These are phyloP conservation scores for Apocheima hispidaria DNA, from an alignment of 2,888 invertebrate species.

Conservation along the genomic window DNA sequence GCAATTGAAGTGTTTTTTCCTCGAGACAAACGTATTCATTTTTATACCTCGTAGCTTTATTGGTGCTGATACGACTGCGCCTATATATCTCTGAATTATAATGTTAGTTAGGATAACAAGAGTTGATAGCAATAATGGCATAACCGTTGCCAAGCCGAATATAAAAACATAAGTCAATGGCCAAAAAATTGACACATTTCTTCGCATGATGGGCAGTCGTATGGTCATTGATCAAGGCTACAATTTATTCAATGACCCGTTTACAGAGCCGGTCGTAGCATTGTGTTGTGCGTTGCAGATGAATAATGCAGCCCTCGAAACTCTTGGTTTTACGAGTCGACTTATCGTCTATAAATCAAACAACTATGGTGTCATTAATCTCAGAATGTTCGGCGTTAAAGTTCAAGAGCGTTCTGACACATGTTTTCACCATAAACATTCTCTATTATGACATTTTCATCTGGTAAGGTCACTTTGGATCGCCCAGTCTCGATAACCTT, in stretches of 20 bases:
- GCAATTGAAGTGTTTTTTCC: too few species aligned
- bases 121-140: slow-evolving; percentile 1
- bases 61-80: too few species aligned
- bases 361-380: slow-evolving; percentile 49
- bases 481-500: neutral
- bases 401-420: slow-evolving; percentile 48
- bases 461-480: neutral
- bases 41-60: too few species aligned
- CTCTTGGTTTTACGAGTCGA: slow-evolving; percentile 61
- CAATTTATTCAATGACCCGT: slow-evolving; percentile 62
- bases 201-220: slow-evolving; percentile 35
- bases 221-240: slow-evolving; percentile 55
- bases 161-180: slow-evolving; percentile 8
- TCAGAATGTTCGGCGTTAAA: slow-evolving; percentile 43
- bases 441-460: slow-evolving; percentile 17
- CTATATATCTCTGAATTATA: too few species aligned
- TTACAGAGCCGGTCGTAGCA: slow-evolving; percentile 55
- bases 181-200: slow-evolving; percentile 28
- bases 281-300: slow-evolving; percentile 62
- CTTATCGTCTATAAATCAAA: slow-evolving; percentile 59
- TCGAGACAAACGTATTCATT: neutral
- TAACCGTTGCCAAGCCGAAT: neutral
- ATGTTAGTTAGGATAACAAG: too few species aligned
- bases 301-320: slow-evolving; percentile 69
- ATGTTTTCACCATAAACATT: slow-evolving; percentile 25